phyloP scores from a whole-genome alignment of 2,113 vertebrate species.

The Leucopsar rothschildi region DNA sequence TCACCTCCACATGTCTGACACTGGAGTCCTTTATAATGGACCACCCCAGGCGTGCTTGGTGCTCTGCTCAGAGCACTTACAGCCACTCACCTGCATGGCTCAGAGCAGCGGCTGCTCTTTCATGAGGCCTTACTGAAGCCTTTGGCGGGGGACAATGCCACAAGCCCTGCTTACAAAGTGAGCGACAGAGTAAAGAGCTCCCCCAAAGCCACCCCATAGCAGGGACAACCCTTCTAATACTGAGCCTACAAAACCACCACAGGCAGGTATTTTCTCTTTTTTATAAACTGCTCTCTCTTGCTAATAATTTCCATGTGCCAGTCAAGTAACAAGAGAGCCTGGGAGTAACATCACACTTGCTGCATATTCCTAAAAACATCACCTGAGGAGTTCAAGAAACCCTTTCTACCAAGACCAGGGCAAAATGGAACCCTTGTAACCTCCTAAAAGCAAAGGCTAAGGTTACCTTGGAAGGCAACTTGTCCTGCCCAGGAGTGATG shows the following conservation, averaged over 20 bases:
- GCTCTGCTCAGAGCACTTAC: not conserved
- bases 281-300: not conserved
- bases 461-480: not conserved
- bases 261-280: not conserved
- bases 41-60: not conserved
- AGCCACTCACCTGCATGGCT: not conserved
- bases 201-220: not conserved
- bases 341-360: not conserved
- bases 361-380: not conserved
- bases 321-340: not conserved
- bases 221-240: not conserved
- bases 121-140: not conserved
- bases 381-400: not conserved
- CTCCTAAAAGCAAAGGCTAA: not conserved
- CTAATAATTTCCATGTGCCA: not conserved
- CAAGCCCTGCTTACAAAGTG: not conserved
- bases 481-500: not conserved
- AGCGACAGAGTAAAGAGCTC: not conserved
- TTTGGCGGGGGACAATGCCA: not conserved
- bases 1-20: fast-evolving
- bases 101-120: not conserved
- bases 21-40: not conserved
- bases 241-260: not conserved
- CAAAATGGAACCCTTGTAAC: not conserved
- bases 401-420: not conserved